Conservation (phyloP, 2,797 vertebrate species). For the Gymnoscopelus microlampas region DNA sequence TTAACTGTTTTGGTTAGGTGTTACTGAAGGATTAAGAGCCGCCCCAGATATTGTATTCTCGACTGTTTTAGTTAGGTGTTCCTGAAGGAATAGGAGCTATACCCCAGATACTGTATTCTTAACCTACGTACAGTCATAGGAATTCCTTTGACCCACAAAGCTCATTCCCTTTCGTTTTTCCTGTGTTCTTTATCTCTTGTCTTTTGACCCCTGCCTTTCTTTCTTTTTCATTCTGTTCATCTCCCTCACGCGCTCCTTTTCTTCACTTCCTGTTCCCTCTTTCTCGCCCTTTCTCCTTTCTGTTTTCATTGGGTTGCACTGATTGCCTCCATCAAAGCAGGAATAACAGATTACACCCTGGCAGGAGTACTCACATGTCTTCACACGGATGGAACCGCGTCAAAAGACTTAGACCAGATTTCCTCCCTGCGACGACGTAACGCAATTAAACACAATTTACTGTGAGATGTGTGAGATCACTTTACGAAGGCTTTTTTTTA, state of each 20-base stretch:
- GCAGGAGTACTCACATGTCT: constrained; percentile 49
- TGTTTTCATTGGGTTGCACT: constrained; percentile 37
- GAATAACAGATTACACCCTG: constrained; percentile 62
- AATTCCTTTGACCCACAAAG: constrained; percentile 11
- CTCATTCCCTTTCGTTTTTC: constrained; percentile 17
- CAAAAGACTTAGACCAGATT: constrained; percentile 61
- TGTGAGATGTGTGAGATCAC: no score
- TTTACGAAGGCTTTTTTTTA: no score
- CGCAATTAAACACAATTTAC: no score
- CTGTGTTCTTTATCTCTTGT: background rate
- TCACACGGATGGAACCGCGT: constrained; percentile 46
- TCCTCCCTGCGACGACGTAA: constrained; percentile 16
- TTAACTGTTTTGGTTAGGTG: constrained; percentile 12
- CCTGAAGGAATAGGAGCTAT: constrained; percentile 24
- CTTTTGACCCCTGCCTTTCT: background rate
- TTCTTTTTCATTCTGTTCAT: constrained; percentile 16
- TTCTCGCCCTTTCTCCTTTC: background rate
- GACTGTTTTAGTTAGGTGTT: constrained; percentile 14
- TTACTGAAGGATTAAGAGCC: background rate
- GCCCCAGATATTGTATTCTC: background rate
- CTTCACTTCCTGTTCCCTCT: background rate
- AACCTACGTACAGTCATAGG: background rate
- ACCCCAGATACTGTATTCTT: constrained; percentile 29
- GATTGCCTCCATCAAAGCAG: constrained; percentile 63
- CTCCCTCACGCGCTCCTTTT: background rate